Conservation (phyloP, 92 coral and sea anemone genomes). For the Muricea muricata region DNA sequence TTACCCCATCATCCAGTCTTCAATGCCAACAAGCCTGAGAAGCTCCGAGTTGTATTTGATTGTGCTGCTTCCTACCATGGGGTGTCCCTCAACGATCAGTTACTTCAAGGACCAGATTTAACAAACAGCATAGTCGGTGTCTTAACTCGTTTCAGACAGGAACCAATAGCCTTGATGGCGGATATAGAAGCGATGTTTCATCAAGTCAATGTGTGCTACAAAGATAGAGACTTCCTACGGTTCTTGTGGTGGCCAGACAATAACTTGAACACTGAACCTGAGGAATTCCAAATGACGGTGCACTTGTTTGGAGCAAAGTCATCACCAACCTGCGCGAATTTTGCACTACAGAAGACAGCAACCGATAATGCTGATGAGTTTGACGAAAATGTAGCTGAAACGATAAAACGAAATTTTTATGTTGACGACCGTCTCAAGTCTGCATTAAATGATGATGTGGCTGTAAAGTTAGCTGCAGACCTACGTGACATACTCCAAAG, state of each 20-base stretch:
- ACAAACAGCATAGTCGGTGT: conserved; percentile 52
- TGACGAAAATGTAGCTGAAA: conserved; percentile 2
- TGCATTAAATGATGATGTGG: conserved; percentile 37
- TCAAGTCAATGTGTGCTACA: conserved; percentile 25
- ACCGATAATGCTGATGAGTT: not conserved
- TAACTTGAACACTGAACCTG: conserved; percentile 10
- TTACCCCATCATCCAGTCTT: conserved; percentile 55
- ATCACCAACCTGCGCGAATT: not conserved
- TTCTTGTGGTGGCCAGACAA: conserved; percentile 22
- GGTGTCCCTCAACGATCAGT: conserved; percentile 45
- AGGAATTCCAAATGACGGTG: conserved; percentile 52
- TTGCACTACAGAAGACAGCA: not conserved
- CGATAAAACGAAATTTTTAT: conserved; percentile 52
- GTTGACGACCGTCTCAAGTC: no score
- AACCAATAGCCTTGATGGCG: conserved; percentile 32
- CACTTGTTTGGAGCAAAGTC: not conserved
- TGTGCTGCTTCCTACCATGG: conserved; percentile 30
- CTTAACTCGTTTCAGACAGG: conserved; percentile 49
- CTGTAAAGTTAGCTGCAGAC: conserved; percentile 26
- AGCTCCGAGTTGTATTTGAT: conserved; percentile 55
- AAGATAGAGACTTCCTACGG: conserved; percentile 49
- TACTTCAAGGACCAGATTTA: conserved; percentile 51
- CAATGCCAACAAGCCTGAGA: conserved; percentile 44
- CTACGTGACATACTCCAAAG: no score
- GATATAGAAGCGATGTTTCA: conserved; percentile 63